These are phyloP conservation scores for Recurvirostra avosetta DNA, from an alignment of 2,113 vertebrate genomes.

Conservation along the genomic window DNA sequence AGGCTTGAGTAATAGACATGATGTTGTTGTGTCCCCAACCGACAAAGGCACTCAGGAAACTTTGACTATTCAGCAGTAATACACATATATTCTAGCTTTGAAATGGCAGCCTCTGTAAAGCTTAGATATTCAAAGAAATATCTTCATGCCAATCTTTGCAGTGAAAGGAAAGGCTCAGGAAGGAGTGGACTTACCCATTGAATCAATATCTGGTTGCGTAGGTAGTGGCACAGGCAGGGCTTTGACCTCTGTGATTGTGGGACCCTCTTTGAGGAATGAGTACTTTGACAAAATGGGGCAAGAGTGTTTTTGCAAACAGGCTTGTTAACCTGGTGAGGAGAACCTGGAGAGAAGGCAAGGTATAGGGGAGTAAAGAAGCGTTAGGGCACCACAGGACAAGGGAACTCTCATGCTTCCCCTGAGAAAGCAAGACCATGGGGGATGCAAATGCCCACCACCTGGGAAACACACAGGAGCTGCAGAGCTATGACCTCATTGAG, in stretches of 20 bases:
- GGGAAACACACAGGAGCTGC: neutral
- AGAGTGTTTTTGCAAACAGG: neutral
- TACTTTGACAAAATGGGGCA: neutral
- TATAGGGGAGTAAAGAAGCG: neutral
- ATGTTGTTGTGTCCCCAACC: neutral
- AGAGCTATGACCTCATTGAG: neutral
- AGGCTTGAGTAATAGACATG: neutral
- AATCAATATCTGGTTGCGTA: neutral
- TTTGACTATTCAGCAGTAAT: neutral
- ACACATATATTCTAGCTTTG: neutral
- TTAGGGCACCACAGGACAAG: neutral
- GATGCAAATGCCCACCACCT: neutral
- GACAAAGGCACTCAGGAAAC: neutral
- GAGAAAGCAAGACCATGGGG: neutral
- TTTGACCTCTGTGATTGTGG: neutral
- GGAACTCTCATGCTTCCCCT: neutral
- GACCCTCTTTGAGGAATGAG: neutral
- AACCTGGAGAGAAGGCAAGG: neutral
- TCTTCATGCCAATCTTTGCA: neutral
- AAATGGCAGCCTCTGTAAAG: neutral
- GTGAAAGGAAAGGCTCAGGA: neutral
- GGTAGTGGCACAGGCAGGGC: neutral
- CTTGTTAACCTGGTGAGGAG: neutral
- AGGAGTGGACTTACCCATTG: neutral
- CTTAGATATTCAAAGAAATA: neutral